Base-by-base conservation (phyloP, 2,113 vertebrate species). In the Gadus chalcogrammus region DNA sequence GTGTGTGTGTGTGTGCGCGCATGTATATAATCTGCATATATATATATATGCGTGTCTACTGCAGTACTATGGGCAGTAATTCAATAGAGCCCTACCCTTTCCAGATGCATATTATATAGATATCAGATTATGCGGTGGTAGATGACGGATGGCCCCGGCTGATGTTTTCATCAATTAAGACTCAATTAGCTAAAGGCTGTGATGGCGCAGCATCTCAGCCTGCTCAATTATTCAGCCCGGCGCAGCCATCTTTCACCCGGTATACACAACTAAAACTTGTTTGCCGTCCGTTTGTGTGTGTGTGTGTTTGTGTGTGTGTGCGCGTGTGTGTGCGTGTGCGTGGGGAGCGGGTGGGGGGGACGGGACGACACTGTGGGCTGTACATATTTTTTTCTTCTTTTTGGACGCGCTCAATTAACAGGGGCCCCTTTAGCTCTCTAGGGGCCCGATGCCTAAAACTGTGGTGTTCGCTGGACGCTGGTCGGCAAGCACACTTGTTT, bases 91-190 rank as follows among this genome's bases (percentile, higher is more conserved):
- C 64, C 77, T 79, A 78, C 82, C 78, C 79, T 87, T 85, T 84
- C 73, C 79, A 79, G 73, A 77, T 61, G 82, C 80, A 79, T 69
- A 88, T 75, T 79, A 27, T 31, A 71, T 71, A 16, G 55, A 70
- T 61, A 85, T 87, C 78, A 76, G 55, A 82, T 88, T 79, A 80
- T 80, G 64, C 77, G 72, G 77, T 70, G 76, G 61, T 48, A 80
- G 68, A 85, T 82, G 88, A 88, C 70, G 70, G 81, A 87, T 82
- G 68, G 73, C 78, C 55, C 35, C 53, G 61, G 65, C 69, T 61
- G 61, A 58, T 74, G 80, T 85, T 84, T 84, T 79, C 77, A 83
- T 77, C 86, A 89, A 85, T 88, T 88, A 86, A 58, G 73, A 62
- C 17, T 76, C 81, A 84, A 84, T 89, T 87, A 89, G 66, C 82